phyloP scores from a whole-genome alignment of 2,888 invertebrate species.

The Dynastes hyllus region DNA sequence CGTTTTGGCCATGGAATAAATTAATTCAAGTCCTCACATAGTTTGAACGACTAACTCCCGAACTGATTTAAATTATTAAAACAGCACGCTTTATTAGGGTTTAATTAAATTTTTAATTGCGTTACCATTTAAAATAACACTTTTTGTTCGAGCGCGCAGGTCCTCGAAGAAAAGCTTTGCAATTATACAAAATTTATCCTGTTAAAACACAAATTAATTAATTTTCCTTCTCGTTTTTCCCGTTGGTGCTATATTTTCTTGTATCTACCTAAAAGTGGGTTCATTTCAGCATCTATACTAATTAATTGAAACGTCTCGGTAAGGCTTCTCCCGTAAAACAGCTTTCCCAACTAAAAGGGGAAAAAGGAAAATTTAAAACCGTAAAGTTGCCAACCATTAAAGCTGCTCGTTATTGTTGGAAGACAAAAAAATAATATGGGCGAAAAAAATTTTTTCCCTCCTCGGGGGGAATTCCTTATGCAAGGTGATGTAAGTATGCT shows the following conservation, averaged over 20 bases:
- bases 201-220: constrained; percentile 23
- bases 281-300: not conserved
- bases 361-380: constrained; percentile 13
- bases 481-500: not conserved
- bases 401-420: not conserved
- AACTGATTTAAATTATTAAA: constrained; percentile 17
- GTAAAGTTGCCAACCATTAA: constrained; percentile 2
- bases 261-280: not conserved
- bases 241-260: not conserved
- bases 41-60: constrained; percentile 2
- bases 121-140: constrained; percentile 32
- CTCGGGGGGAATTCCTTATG: constrained; percentile 10
- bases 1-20: too few species aligned
- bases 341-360: not conserved
- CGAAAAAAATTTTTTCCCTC: not conserved
- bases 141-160: not conserved
- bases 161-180: not conserved
- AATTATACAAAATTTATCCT: constrained; percentile 31
- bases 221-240: constrained; percentile 10
- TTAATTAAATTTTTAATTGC: constrained; percentile 32
- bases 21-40: too few species aligned
- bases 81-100: constrained; percentile 22
- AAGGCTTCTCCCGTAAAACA: not conserved
- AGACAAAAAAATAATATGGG: not conserved
- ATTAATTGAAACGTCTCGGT: constrained; percentile 1